phyloP scores from a whole-genome alignment of 1,140 invertebrate genomes.

The Neodiprion lecontei region DNA sequence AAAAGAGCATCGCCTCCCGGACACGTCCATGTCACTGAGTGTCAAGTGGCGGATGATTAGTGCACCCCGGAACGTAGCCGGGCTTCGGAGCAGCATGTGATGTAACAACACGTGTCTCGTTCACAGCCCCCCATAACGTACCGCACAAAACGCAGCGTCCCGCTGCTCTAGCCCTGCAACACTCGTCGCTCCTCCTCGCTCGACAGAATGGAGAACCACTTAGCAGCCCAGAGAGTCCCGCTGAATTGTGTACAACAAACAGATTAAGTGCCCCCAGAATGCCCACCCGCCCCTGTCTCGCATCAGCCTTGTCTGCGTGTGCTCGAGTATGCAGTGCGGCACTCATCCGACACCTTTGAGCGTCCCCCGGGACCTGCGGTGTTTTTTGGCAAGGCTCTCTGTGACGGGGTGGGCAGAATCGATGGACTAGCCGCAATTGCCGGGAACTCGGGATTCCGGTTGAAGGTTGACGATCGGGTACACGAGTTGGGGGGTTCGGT shows the following conservation, averaged over 20 bases:
- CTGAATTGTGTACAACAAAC: slow-evolving; percentile 55
- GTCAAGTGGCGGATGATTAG: slow-evolving; percentile 58
- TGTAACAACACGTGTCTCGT: slow-evolving; percentile 61
- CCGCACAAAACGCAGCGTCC: slow-evolving; percentile 11
- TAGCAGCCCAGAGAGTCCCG: slow-evolving; percentile 49
- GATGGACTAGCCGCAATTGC: no score
- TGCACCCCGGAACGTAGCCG: slow-evolving; percentile 31
- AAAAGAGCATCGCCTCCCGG: no score
- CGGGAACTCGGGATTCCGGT: no score
- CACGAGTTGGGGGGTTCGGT: no score
- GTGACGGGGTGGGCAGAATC: no score
- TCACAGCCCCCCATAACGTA: slow-evolving; percentile 32
- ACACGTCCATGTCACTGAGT: slow-evolving; percentile 32
- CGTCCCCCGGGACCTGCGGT: background rate
- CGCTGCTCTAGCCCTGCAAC: slow-evolving; percentile 8
- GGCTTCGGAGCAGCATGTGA: slow-evolving; percentile 33
- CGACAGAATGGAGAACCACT: slow-evolving; percentile 54
- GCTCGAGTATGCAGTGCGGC: background rate
- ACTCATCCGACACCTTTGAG: background rate
- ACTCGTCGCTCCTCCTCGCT: background rate
- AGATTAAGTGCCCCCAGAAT: slow-evolving; percentile 54
- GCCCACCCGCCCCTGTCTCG: slow-evolving; percentile 33
- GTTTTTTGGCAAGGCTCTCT: no score
- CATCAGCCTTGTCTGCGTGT: slow-evolving; percentile 44
- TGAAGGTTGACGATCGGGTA: no score